Evolutionary conservation across 2,888 invertebrate genomes (phyloP), one percentile per base, ranked within the genome.

Genomic region (Erannis defoliaria): DNA sequence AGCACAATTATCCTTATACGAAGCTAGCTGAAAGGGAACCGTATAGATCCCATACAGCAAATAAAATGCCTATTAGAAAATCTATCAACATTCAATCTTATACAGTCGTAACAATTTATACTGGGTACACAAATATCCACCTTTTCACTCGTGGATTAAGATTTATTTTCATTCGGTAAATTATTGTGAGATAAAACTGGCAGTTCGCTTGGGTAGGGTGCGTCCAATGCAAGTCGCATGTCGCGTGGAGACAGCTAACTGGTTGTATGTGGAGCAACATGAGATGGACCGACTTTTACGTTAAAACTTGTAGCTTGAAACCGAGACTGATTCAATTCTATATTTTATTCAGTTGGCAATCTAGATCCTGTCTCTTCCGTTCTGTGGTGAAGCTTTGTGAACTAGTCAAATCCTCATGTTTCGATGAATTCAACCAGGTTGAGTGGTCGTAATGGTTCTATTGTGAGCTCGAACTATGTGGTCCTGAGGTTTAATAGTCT

Each of bases 251-350:
- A 78, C 76, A 64, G 63, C 75, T 78, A 68, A 76, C 80, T 77
- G 78, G n/a, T 26, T 14, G 23, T 76, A 26, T 38, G 10, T 38
- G 50, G 50, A 80, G 77, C 71, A 71, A 76, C 78, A 80, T 64
- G 64, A 65, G 57, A 71, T 60, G 60, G 60, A 73, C 74, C 67
- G 1, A 77, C 75, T 78, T 82, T 78, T 80, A 76, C 78, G 73
- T 77, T 49, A 37, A 49, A 74, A 23, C 43, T 26, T 43, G 23
- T 14, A 9, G 43, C 23, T 43, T 26, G 23, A 14, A 23, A 19
- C 12, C 43, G 14, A n/a, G 8, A 26, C 43, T 43, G 14, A n/a
- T 26, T 14, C 14, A 26, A 26, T 26, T 43, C 19, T 6, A 40
- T 19, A 6, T 37, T 37, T 4, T 8, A 16, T 37, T 2, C 14